Evolutionary conservation across 2,113 vertebrate species (phyloP).

Genomic region (Plestiodon gilberti): DNA sequence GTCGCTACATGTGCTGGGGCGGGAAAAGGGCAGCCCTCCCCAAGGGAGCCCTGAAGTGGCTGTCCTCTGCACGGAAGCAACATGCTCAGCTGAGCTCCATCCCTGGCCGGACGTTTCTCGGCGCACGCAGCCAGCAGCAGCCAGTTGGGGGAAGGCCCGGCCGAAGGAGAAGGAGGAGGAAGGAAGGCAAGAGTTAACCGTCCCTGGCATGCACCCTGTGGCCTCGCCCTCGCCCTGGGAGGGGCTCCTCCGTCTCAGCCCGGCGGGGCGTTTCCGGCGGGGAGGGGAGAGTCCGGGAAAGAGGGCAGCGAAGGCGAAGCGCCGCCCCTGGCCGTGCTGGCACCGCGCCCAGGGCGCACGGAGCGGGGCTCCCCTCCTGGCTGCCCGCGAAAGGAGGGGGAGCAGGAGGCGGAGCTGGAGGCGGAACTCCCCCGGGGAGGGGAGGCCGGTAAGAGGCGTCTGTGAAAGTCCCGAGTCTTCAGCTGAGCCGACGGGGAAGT

Average conservation of each 20-base stretch:
- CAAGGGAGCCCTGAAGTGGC: no score
- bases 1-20: background rate
- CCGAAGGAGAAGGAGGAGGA: no score
- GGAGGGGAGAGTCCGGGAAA: background rate
- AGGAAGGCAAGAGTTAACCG: background rate
- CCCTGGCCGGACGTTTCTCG: no score
- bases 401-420: background rate
- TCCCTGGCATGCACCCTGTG: background rate
- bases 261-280: background rate
- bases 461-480: constrained; percentile 20
- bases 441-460: constrained; percentile 9
- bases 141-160: background rate
- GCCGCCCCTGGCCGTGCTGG: background rate
- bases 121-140: background rate
- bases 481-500: constrained; percentile 21
- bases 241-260: background rate
- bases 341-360: background rate
- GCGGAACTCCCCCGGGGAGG: constrained; percentile 18
- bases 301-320: background rate
- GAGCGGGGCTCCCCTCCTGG: background rate
- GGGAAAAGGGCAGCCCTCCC: background rate
- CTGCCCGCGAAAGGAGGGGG: background rate
- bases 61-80: no score
- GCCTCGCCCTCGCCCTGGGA: background rate
- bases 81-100: no score